These are phyloP conservation scores for Acanthacorydalis orientalis DNA, from an alignment of 2,888 invertebrate genomes.

Conservation along the genomic window DNA sequence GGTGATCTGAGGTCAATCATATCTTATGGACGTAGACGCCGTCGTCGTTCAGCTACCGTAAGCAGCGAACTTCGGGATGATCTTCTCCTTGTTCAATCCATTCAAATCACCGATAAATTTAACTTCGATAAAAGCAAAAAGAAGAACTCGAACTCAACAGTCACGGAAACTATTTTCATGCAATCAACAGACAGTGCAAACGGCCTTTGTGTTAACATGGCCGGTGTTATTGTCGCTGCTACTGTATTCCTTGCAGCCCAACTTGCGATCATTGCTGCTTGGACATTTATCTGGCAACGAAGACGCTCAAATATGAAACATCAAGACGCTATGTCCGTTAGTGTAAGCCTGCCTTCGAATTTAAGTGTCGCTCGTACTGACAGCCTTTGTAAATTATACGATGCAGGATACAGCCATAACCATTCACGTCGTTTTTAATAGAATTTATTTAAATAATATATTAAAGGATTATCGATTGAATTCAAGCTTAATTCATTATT, in stretches of 20 bases:
- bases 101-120: conserved; percentile 85
- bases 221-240: conserved; percentile 70
- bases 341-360: conserved; percentile 47
- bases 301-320: conserved; percentile 35
- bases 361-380: conserved; percentile 41
- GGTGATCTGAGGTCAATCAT: conserved; percentile 68
- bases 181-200: conserved; percentile 36
- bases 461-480: too few relatives aligned
- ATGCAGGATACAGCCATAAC: conserved; percentile 69
- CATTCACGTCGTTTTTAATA: conserved; percentile 30
- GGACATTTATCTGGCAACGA: conserved; percentile 79
- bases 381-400: conserved; percentile 76
- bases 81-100: conserved; percentile 74
- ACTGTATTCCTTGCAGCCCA: conserved; percentile 75
- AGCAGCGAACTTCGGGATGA: conserved; percentile 43
- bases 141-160: conserved; percentile 16
- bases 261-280: conserved; percentile 70
- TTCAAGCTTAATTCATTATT: too few relatives aligned
- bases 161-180: conserved; percentile 56
- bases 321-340: conserved; percentile 41
- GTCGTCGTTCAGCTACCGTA: conserved; percentile 41
- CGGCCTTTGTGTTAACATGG: conserved; percentile 54
- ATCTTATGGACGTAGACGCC: conserved; percentile 68
- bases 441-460: background rate
- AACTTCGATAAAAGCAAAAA: conserved; percentile 58